Evolutionary conservation across 2,797 vertebrate species (phyloP), one percentile per base, ranked within the genome.

Genomic region (Chiloscyllium punctatum): DNA sequence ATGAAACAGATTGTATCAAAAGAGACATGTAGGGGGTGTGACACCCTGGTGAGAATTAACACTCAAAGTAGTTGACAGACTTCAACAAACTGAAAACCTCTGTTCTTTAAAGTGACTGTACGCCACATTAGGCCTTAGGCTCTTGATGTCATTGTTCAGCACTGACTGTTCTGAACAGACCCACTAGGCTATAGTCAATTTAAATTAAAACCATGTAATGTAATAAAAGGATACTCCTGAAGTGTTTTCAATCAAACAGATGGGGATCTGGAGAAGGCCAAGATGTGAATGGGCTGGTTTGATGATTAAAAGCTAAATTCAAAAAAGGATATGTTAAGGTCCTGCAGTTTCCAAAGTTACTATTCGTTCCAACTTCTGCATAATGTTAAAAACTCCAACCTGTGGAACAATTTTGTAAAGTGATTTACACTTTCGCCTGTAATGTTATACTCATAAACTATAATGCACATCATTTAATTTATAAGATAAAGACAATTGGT

Each of bases 21-120:
- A 98, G 98, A 97, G 97, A 97, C 18, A 82, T 98, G 97, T 98
- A 98, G 98, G 98, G 98, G 98, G 98, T 98, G 98, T 98, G 97
- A 98, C 98, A 97, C 98, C 98, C 98, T 98, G 98, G 98, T 98
- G 99, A 98, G 99, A 98, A 98, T 95, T 98, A 98, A 99, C 98
- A 98, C 98, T 99, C 99, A 99, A 98, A 99, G 99, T 98, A 99
- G 99, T 98, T 99, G 99, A 99, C 99, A 99, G 99, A 98, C 98
- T 99, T 99, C 98, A 99, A 98, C 98, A 98, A 98, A 98, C 98
- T 98, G 98, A 98, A 98, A 99, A 98, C 98, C 98, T 97, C 96
- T 96, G 97, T 98, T 97, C 98, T 98, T 98, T 98, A 98, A 98
- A 97, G 98, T 98, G 98, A 98, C 98, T 98, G 98, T 98, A 98